Evolutionary conservation across 92 coral and sea anemone species (phyloP).

Genomic region (Hydrozoanthus gracilis): DNA sequence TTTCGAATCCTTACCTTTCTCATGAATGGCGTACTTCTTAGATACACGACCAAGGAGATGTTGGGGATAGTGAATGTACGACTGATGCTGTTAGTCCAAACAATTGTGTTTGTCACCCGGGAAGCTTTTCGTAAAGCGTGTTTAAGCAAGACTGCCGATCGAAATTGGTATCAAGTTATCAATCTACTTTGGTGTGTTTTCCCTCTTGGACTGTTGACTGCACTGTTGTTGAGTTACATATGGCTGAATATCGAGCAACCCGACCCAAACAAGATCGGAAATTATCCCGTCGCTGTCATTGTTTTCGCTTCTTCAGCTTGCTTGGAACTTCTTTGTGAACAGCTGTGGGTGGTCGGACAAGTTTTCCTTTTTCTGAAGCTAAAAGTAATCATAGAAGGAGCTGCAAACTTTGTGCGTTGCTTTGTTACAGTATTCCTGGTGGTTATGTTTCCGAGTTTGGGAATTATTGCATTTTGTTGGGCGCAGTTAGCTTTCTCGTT

Average conservation of each 20-base stretch:
- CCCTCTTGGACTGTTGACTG: conserved; percentile 80
- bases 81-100: conserved; percentile 86
- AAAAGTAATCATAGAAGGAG: conserved; percentile 95
- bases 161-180: conserved; percentile 89
- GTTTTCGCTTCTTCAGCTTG: conserved; percentile 84
- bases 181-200: conserved; percentile 95
- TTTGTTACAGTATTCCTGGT: conserved; percentile 82
- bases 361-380: conserved; percentile 88
- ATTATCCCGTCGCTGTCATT: conserved; percentile 80
- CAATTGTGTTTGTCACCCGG: conserved; percentile 89
- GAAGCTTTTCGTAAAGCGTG: conserved; percentile 99
- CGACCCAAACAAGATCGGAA: conserved; percentile 62
- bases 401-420: conserved; percentile 92
- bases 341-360: conserved; percentile 94
- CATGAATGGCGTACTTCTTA: conserved; percentile 94
- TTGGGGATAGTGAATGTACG: conserved; percentile 97
- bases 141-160: conserved; percentile 74
- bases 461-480: conserved; percentile 89
- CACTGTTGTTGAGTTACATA: conserved; percentile 75
- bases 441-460: conserved; percentile 76
- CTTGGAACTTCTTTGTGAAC: conserved; percentile 90
- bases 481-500: conserved; percentile 90
- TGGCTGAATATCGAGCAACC: conserved; percentile 92
- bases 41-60: conserved; percentile 94
- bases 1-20: conserved; percentile 91